These are phyloP conservation scores for Seira ritae DNA, from an alignment of 2,888 invertebrate genomes.

Conservation along the genomic window DNA sequence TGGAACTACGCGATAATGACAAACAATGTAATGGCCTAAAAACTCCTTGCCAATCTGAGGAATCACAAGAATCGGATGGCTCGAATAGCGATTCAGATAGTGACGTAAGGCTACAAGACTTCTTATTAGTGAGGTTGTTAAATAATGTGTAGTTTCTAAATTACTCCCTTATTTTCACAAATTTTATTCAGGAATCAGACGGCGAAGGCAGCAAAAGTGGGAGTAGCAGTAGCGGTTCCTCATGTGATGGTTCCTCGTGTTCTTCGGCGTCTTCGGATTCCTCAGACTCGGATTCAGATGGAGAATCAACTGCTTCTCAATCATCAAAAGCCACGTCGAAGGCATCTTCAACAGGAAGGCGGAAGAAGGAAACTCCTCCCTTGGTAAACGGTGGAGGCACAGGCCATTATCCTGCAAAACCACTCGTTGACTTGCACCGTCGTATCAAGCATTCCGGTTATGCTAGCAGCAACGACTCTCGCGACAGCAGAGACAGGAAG, in stretches of 20 bases:
- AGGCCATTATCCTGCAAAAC: not conserved
- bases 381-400: constrained; percentile 72
- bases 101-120: too few relatives aligned
- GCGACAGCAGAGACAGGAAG: constrained; percentile 60
- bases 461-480: constrained; percentile 64
- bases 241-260: constrained; percentile 30
- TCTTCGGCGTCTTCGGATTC: constrained; percentile 56
- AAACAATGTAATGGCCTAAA: constrained; percentile 67
- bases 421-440: constrained; percentile 6
- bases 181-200: constrained; percentile 77
- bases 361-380: constrained; percentile 6
- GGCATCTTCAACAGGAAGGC: constrained; percentile 12
- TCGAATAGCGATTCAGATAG: constrained; percentile 66
- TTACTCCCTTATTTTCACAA: not conserved
- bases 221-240: constrained; percentile 57
- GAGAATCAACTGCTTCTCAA: constrained; percentile 64
- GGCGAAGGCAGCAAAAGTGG: constrained; percentile 70
- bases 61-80: constrained; percentile 67
- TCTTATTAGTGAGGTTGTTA: too few relatives aligned
- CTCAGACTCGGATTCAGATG: constrained; percentile 70
- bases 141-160: not conserved
- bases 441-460: constrained; percentile 27
- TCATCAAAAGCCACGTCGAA: constrained; percentile 34
- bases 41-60: constrained; percentile 66
- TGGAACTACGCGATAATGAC: constrained; percentile 60